These are phyloP conservation scores for Globodera rostochiensis DNA, from an alignment of 1,140 invertebrate species.

Conservation along the genomic window DNA sequence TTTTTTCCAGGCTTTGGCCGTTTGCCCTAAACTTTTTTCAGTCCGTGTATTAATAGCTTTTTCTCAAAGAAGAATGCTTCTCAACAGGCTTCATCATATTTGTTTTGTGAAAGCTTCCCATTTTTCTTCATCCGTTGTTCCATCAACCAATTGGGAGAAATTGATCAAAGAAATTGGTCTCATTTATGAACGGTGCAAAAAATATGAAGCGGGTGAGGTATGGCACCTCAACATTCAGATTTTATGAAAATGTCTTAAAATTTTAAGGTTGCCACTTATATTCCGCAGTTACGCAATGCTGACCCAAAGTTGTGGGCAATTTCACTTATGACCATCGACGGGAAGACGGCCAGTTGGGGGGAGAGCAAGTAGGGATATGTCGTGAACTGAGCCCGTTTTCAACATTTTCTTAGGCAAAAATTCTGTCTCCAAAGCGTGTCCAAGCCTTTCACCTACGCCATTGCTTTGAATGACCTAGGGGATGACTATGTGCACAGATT, in stretches of 20 bases:
- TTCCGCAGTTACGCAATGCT: not conserved
- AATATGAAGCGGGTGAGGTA: not conserved
- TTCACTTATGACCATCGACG: not conserved
- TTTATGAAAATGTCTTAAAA: no score
- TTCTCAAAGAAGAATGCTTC: no score
- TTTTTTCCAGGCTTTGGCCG: no score
- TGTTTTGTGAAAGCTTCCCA: no score
- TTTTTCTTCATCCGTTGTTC: no score
- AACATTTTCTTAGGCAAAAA: not conserved
- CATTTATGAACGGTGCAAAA: not conserved
- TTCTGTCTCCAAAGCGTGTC: conserved; percentile 49
- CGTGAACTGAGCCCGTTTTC: not conserved
- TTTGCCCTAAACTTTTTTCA: no score
- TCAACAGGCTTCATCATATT: no score
- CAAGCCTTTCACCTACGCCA: conserved; percentile 88
- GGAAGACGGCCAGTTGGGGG: not conserved
- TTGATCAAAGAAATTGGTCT: not conserved
- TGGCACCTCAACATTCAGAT: no score
- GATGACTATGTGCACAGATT: conserved; percentile 88
- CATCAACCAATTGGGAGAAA: no score
- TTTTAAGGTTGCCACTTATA: not conserved
- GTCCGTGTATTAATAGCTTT: no score
- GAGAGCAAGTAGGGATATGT: not conserved
- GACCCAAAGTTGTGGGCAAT: not conserved
- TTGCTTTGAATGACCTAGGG: conserved; percentile 85